A percentile compares a stretch with the other conserved stretches of the same genome.
These are phyloP conservation scores for Lethenteron reissneri DNA, from an alignment of 2,113 vertebrate species.

Conservation along the genomic window DNA sequence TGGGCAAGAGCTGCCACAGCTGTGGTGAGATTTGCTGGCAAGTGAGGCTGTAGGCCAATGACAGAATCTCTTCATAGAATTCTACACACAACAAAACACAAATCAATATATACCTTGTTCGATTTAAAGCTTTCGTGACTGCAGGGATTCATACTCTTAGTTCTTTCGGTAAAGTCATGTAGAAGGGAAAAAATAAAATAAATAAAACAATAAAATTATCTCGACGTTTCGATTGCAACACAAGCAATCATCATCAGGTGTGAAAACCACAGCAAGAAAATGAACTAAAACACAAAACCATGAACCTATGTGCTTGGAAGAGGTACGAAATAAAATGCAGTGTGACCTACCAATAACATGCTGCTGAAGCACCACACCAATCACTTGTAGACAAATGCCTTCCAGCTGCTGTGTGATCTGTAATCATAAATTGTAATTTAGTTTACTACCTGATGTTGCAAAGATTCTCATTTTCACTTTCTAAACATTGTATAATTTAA, in stretches of 20 bases:
- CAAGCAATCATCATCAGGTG: conserved; percentile 10
- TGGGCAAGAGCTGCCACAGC: conserved; percentile 93
- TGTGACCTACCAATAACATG: conserved; percentile 60
- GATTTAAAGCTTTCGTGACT: no score
- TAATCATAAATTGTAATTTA: conserved; percentile 11
- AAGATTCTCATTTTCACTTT: not conserved
- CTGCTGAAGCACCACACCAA: conserved; percentile 87
- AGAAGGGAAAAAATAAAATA: no score
- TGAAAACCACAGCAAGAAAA: no score
- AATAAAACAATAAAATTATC: no score
- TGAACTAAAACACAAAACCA: not conserved
- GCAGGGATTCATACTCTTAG: no score
- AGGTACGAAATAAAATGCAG: not conserved
- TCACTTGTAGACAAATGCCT: conserved; percentile 97
- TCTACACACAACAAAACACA: conserved; percentile 25
- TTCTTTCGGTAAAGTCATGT: no score
- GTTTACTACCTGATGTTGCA: no score
- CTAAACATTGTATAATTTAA: not conserved
- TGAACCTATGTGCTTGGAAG: conserved; percentile 8
- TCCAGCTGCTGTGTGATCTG: conserved; percentile 95
- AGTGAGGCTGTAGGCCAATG: conserved; percentile 86
- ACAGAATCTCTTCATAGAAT: conserved; percentile 96
- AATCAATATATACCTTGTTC: not conserved
- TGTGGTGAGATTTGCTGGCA: conserved; percentile 93
- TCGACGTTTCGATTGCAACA: conserved; percentile 8